These are phyloP conservation scores for Turritopsis dohrnii DNA, from an alignment of 30 jellyfish, hydroid and myxozoan species.

Conservation along the genomic window DNA sequence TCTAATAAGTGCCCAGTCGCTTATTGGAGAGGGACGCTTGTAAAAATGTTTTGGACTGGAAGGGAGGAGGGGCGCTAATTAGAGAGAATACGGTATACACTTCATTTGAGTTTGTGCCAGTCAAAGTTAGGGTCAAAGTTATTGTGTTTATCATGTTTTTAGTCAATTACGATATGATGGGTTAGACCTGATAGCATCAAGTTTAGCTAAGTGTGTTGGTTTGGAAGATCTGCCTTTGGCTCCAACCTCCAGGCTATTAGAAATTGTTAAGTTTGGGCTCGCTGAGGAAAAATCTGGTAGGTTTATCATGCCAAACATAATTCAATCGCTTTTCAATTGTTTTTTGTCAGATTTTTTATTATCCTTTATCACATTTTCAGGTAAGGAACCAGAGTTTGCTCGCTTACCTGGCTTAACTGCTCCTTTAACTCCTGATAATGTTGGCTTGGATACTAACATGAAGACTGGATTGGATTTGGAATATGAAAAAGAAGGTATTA, in stretches of 20 bases:
- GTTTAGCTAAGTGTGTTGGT: constrained; percentile 85
- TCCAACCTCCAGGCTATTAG: constrained; percentile 82
- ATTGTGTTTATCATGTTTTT: too few relatives aligned
- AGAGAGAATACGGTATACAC: too few relatives aligned
- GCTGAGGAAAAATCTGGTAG: constrained; percentile 80
- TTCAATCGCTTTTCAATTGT: too few relatives aligned
- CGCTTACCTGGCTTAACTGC: constrained; percentile 88
- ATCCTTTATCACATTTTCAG: too few relatives aligned
- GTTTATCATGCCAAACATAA: too few relatives aligned
- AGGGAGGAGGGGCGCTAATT: too few relatives aligned
- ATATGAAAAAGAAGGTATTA: constrained; percentile 86
- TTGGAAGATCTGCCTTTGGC: constrained; percentile 83
- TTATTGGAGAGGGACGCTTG: too few relatives aligned
- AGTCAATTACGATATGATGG: constrained; percentile 96
- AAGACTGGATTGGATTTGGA: constrained; percentile 78
- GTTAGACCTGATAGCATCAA: constrained; percentile 86
- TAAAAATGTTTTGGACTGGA: too few relatives aligned
- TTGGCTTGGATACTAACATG: constrained; percentile 29
- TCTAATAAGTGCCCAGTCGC: too few relatives aligned
- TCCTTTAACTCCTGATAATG: constrained; percentile 61
- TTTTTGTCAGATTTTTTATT: too few relatives aligned
- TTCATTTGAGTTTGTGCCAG: too few relatives aligned
- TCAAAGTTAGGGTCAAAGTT: too few relatives aligned
- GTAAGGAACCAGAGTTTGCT: constrained; percentile 70
- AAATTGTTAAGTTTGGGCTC: constrained; percentile 65